Conservation (phyloP, 1,140 invertebrate species). For the Panagrolaimus sp. region DNA sequence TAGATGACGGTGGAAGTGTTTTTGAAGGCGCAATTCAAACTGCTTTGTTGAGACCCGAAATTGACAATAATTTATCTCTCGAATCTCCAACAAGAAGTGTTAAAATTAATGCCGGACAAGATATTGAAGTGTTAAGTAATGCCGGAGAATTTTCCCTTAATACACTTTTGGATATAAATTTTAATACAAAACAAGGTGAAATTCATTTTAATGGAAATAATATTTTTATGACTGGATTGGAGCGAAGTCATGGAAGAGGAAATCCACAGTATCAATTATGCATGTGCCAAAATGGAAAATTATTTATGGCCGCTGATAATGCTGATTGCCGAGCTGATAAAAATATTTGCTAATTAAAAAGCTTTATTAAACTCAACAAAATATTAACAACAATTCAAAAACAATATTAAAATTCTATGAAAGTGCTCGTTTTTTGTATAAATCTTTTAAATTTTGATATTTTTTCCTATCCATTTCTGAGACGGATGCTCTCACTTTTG, state of each 20-base stretch:
- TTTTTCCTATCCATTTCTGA: conserved; percentile 47
- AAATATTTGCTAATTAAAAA: no score
- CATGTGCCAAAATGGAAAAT: conserved; percentile 77
- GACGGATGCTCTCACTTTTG: conserved; percentile 75
- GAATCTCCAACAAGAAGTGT: conserved; percentile 79
- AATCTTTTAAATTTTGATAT: conserved; percentile 36
- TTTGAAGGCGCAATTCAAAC: conserved; percentile 60
- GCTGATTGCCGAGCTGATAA: no score
- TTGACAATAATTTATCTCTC: conserved; percentile 62
- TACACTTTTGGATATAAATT: conserved; percentile 73
- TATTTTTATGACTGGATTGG: conserved; percentile 68
- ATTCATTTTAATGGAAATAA: conserved; percentile 68
- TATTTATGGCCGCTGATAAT: conserved; percentile 77
- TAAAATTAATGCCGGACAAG: conserved; percentile 73
- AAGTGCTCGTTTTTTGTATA: conserved; percentile 17
- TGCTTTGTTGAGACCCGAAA: conserved; percentile 50
- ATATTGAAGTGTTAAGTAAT: conserved; percentile 74
- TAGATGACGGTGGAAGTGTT: conserved; percentile 58
- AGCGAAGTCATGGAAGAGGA: conserved; percentile 62
- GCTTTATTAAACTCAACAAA: conserved; percentile 15
- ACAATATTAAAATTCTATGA: not conserved
- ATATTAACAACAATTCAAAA: conserved; percentile 6
- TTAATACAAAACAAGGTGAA: conserved; percentile 70
- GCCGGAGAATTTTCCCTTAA: conserved; percentile 76
- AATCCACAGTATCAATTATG: conserved; percentile 71